A percentile compares a stretch with the other conserved stretches of the same genome.
phyloP scores from a whole-genome alignment of 2,113 vertebrate species.

The Pelvicachromis taeniatus region DNA sequence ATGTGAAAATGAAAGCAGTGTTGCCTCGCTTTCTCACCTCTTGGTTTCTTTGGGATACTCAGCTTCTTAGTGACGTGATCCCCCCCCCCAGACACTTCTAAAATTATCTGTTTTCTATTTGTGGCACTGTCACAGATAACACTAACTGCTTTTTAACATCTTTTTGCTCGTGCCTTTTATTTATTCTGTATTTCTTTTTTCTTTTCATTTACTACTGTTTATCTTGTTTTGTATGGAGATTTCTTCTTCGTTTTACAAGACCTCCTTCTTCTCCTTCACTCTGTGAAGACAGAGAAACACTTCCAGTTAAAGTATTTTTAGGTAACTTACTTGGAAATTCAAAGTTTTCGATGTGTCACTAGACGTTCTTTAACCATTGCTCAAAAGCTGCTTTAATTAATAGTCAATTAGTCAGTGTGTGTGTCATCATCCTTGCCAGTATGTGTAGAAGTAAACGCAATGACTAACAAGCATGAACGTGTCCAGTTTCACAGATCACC shows the following conservation, averaged over 20 bases:
- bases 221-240: neutral
- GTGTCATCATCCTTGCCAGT: constrained; percentile 15
- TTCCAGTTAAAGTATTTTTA: constrained; percentile 11
- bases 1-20: constrained; percentile 27
- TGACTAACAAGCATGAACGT: constrained; percentile 13
- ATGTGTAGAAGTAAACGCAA: constrained; percentile 15
- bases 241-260: neutral
- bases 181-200: neutral
- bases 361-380: neutral
- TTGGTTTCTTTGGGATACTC: neutral
- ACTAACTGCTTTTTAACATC: neutral
- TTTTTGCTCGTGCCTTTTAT: neutral
- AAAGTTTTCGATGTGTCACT: neutral
- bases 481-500: neutral
- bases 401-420: neutral
- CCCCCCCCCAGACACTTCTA: neutral
- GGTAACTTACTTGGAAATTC: neutral
- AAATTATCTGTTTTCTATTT: neutral
- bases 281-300: neutral
- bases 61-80: neutral
- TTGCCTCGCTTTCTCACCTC: neutral
- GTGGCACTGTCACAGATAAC: neutral
- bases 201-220: neutral
- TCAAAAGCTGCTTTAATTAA: constrained; percentile 12
- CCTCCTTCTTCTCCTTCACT: neutral